Evolutionary conservation across 2,797 vertebrate genomes (phyloP).

Genomic region (Calcarius lapponicus): DNA sequence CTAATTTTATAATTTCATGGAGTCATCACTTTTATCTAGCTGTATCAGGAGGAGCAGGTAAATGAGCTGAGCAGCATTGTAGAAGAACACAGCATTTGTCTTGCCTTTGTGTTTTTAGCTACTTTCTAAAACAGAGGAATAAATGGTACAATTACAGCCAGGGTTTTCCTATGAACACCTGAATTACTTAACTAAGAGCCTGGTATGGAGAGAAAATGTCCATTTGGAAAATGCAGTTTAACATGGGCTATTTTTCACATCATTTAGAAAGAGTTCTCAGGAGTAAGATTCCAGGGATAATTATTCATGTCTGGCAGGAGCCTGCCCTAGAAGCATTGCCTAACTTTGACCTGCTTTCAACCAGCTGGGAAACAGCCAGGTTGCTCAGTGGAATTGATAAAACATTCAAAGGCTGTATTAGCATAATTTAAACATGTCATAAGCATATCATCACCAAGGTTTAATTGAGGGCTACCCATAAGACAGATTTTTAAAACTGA

Average conservation of each 20-base stretch:
- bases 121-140: background rate
- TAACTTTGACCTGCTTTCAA: slow-evolving; percentile 25
- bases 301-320: slow-evolving; percentile 16
- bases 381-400: slow-evolving; percentile 21
- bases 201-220: background rate
- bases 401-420: slow-evolving; percentile 1
- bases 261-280: background rate
- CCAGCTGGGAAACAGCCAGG: background rate
- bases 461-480: background rate
- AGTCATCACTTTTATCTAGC: background rate
- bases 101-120: background rate
- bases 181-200: background rate
- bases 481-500: background rate
- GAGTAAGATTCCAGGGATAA: background rate
- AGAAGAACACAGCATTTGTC: background rate
- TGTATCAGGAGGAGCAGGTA: background rate
- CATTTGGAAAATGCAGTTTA: background rate
- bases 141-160: background rate
- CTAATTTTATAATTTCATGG: background rate
- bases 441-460: background rate
- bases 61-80: background rate
- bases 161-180: background rate
- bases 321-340: background rate
- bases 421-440: background rate
- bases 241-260: background rate